Percentiles rank a stretch among this genome's conserved stretches.
These are phyloP conservation scores for Lochmaea capreae DNA, from an alignment of 2,888 invertebrate species.

Conservation along the genomic window DNA sequence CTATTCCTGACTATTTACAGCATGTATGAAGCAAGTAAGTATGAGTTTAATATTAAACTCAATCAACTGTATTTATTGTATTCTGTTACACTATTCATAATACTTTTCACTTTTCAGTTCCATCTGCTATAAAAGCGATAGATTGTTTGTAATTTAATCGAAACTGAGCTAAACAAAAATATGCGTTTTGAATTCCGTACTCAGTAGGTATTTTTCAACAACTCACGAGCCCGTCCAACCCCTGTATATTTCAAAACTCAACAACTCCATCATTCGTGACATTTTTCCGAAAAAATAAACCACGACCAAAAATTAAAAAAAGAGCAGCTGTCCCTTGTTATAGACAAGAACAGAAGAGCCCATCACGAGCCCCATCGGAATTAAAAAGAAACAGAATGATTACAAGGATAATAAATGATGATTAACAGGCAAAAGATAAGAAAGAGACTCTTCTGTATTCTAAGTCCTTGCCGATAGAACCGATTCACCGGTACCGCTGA, in stretches of 20 bases:
- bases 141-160: neutral
- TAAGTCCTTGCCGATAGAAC: constrained; percentile 47
- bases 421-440: constrained; percentile 59
- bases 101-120: too few species aligned
- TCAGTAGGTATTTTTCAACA: constrained; percentile 19
- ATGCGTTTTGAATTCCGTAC: constrained; percentile 2
- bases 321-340: constrained; percentile 20
- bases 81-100: too few species aligned
- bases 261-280: constrained; percentile 21
- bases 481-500: constrained; percentile 29
- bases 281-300: constrained; percentile 8
- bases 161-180: neutral
- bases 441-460: constrained; percentile 40
- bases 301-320: constrained; percentile 5
- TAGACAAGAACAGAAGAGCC: constrained; percentile 23
- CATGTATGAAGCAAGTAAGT: too few species aligned
- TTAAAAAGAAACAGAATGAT: constrained; percentile 49
- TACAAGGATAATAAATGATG: constrained; percentile 61
- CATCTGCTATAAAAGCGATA: neutral
- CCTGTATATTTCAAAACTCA: constrained; percentile 17
- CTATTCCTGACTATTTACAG: too few species aligned
- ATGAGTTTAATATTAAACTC: too few species aligned
- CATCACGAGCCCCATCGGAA: constrained; percentile 12
- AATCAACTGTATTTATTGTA: too few species aligned
- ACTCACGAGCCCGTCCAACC: constrained; percentile 14